Percentiles rank a stretch among this genome's conserved stretches.
These are phyloP conservation scores for Capreolus pygargus DNA, from an alignment of 2,113 vertebrate genomes.

Conservation along the genomic window DNA sequence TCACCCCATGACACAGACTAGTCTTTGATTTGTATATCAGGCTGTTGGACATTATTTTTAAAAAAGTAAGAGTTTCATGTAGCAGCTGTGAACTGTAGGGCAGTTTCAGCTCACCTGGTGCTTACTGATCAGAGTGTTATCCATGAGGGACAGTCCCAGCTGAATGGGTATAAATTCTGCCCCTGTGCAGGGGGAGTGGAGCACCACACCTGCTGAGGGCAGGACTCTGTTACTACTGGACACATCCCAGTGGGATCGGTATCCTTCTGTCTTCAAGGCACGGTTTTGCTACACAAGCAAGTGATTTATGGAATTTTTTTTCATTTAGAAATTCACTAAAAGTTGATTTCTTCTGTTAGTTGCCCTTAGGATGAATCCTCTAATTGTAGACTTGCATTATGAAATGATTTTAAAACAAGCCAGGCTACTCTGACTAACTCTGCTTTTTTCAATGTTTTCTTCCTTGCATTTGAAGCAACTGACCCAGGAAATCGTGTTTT, in stretches of 20 bases:
- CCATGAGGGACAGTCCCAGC: neutral
- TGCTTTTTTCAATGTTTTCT: neutral
- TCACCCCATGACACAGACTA: neutral
- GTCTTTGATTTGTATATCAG: neutral
- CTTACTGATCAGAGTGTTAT: neutral
- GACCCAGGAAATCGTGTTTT: neutral
- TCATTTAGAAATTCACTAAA: neutral
- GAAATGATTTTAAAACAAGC: neutral
- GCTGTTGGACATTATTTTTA: neutral
- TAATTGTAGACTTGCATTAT: neutral
- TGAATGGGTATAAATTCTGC: neutral
- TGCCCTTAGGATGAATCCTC: neutral
- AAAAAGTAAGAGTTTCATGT: neutral
- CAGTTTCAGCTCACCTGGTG: neutral
- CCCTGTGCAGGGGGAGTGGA: neutral
- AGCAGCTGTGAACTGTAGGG: neutral
- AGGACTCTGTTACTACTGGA: rapidly evolving
- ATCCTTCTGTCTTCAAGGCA: rapidly evolving
- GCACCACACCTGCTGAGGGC: rapidly evolving
- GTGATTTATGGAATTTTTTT: neutral
- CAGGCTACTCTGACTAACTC: neutral
- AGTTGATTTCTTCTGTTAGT: neutral
- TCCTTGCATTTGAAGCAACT: neutral
- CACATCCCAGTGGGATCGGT: neutral
- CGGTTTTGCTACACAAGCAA: neutral